Evolutionary conservation across 2,113 vertebrate species (phyloP).

Genomic region (Ptyas mucosa): DNA sequence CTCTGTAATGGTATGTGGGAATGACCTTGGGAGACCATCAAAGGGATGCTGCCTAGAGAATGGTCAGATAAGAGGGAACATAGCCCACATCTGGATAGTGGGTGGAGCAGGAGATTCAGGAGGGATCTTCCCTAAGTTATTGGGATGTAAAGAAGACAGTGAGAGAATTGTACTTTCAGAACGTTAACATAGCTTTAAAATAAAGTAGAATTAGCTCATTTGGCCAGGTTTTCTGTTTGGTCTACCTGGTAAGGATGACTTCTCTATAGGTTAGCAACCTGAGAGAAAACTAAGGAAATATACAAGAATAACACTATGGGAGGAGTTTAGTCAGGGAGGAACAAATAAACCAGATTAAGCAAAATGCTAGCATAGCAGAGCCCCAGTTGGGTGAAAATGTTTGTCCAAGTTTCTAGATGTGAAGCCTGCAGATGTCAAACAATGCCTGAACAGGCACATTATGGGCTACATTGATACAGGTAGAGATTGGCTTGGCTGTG

Average conservation of each 20-base stretch:
- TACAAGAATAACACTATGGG: not conserved
- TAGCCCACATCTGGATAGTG: not conserved
- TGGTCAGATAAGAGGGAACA: not conserved
- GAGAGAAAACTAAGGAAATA: not conserved
- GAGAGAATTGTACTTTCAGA: not conserved
- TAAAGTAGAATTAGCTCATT: not conserved
- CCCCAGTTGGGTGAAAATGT: not conserved
- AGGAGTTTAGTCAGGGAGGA: not conserved
- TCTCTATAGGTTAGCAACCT: not conserved
- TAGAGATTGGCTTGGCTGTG: not conserved
- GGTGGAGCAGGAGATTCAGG: not conserved
- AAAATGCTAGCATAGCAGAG: not conserved
- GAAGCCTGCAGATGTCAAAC: not conserved
- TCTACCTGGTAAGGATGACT: not conserved
- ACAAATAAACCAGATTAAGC: not conserved
- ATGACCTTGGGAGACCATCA: not conserved
- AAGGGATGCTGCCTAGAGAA: not conserved
- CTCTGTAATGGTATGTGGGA: not conserved
- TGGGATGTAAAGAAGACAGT: not conserved
- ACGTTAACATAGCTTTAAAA: not conserved
- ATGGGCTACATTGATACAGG: not conserved
- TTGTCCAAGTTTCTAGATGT: not conserved
- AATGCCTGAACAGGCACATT: not conserved
- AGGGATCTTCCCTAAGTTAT: not conserved
- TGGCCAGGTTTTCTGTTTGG: not conserved